Evolutionary conservation across 2,888 invertebrate genomes (phyloP), one percentile per base, ranked within the genome.

Genomic region (Scaeva pyrastri): DNA sequence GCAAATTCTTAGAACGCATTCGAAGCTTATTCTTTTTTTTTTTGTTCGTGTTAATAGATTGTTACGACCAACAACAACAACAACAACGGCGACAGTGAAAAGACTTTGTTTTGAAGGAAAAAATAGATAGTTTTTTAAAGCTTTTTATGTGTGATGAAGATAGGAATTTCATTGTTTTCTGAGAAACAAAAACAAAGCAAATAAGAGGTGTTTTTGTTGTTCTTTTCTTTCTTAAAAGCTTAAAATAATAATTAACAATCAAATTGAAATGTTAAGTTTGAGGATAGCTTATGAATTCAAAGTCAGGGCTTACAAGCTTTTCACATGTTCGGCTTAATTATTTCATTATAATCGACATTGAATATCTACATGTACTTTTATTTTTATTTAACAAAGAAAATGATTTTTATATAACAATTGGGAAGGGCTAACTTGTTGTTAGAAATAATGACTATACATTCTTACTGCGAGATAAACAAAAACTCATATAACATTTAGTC

Each of bases 21-120:
- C 12, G 12, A 31, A 68, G 21, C 36, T 36, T 23, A 19, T 21
- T 52, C 36, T 19, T 60, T 2, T 21, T 43, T 43, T 52, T 52
- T 52, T 52, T 26, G 2, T 52, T 11, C 14, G 50, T 52, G 52
- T 66, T 16, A 66, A 8, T n/a, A 7, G 16, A 31, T 31, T 62
- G 14, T 60, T 41, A 60, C n/a, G n/a, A n/a, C n/a, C n/a, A n/a
- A n/a, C n/a, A n/a, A n/a, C n/a, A n/a, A n/a, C n/a, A n/a, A n/a
- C n/a, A n/a, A n/a, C 52, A 14, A 43, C 14, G 5, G 14, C 55
- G 1, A 55, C 31, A n/a, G n/a, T n/a, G 39, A 58, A 11, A 10
- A 48, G 45, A 31, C 21, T 68, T 68, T 68, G 50, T 50, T 50
- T 50, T 68, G 36, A 48, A n/a, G n/a, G n/a, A n/a, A n/a, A n/a